Evolutionary conservation across 2,113 vertebrate genomes (phyloP), one percentile per base, ranked within the genome.

Genomic region (Brienomyrus longianalis): DNA sequence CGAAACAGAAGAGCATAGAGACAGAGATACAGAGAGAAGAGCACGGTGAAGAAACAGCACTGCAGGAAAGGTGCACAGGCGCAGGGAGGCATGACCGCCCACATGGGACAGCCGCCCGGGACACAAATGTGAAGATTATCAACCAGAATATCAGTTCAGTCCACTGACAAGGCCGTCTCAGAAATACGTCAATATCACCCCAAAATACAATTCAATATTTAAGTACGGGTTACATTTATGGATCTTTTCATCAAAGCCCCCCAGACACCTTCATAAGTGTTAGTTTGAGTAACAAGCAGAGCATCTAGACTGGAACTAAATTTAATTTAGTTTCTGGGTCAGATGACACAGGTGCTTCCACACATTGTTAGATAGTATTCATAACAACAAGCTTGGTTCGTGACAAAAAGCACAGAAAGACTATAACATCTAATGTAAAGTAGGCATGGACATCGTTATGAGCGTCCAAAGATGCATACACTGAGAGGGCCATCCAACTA

Each of bases 1-100:
- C 92, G 95, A 95, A 94, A 91, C 93, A 96, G 94, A 94, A 83
- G 50, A 35, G 94, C 95, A 95, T 92, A 94, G 94, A 94, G 92
- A 93, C 92, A 54, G 83, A 10, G 83, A 51, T 43, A 85, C 21
- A 87, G 85, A 31, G 31, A 87, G 23, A n/a, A 54, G 19, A 87
- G 93, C 87, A 92, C 92, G 89, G 91, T 93, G 92, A 93, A 92
- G 92, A 94, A 89, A 91, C 86, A 91, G 93, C 92, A 92, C 90
- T 88, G 91, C 87, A 90, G 90, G 91, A 70, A 83, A 91, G 91
- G 91, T 83, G 91, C 83, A 21, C 23, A 74, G 50, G 39, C 6
- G 45, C 50, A 91, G 90, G 88, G 85, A 62, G 59, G 90, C 86
- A 89, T 15, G 9, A 52, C 15, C 50, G 0, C 54, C 52, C 35